These are phyloP conservation scores for Caenorhabditis becei DNA, from an alignment of 2,888 invertebrate species.

Conservation along the genomic window DNA sequence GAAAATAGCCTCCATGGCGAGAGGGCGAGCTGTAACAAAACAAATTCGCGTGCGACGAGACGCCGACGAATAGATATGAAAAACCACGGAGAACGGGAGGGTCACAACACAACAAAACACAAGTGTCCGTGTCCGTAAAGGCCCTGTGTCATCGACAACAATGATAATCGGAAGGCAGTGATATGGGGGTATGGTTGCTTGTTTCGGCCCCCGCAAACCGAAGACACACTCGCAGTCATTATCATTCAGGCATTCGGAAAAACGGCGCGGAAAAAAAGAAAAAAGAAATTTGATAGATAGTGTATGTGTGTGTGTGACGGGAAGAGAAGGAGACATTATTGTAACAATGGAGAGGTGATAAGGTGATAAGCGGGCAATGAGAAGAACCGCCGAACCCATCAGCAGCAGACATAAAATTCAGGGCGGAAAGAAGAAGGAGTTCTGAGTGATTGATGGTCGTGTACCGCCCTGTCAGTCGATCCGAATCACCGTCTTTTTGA, in stretches of 20 bases:
- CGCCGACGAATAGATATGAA: not conserved
- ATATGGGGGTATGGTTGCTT: not conserved
- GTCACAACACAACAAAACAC: slow-evolving; percentile 9
- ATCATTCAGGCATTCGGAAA: slow-evolving; percentile 22
- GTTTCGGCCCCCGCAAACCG: not conserved
- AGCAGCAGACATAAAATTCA: slow-evolving; percentile 21
- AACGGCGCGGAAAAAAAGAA: slow-evolving; percentile 23
- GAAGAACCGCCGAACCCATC: slow-evolving; percentile 49
- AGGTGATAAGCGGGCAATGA: slow-evolving; percentile 44
- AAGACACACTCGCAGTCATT: not conserved
- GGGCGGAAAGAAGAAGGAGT: slow-evolving; percentile 24
- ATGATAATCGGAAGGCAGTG: not conserved
- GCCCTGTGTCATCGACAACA: not conserved
- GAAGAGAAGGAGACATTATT: slow-evolving; percentile 26
- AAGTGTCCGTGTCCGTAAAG: slow-evolving; percentile 6
- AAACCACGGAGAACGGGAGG: slow-evolving; percentile 1
- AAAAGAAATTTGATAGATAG: slow-evolving; percentile 35
- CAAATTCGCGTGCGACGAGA: not conserved
- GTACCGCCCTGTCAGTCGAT: slow-evolving; percentile 18
- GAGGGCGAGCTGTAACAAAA: slow-evolving; percentile 7
- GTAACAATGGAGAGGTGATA: slow-evolving; percentile 50
- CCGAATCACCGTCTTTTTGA: slow-evolving; percentile 40
- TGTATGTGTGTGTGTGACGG: slow-evolving; percentile 17
- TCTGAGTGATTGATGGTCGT: slow-evolving; percentile 41
- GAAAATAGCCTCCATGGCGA: slow-evolving; percentile 1